phyloP scores from a whole-genome alignment of 2,113 vertebrate genomes.

The Actinemys pallida region DNA sequence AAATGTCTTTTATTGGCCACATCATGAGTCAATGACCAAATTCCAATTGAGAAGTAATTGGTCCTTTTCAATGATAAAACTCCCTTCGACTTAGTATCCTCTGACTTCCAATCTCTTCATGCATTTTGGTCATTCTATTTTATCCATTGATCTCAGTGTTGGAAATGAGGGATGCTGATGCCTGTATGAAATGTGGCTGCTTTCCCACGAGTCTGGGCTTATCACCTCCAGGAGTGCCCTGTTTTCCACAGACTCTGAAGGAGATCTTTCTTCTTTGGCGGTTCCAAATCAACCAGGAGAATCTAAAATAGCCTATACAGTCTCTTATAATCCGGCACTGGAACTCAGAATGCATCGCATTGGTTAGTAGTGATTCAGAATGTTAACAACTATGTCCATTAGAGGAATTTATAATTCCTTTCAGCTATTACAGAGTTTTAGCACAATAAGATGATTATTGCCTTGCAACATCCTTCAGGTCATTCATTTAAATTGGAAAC shows the following conservation, averaged over 20 bases:
- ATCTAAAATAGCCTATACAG: slow-evolving; percentile 7
- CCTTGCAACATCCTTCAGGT: slow-evolving; percentile 58
- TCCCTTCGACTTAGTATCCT: accelerated
- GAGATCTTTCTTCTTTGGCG: not conserved
- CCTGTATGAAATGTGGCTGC: not conserved
- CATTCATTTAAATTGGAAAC: slow-evolving; percentile 70
- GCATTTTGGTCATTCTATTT: not conserved
- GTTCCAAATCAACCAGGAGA: slow-evolving; percentile 14
- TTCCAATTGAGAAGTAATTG: too few relatives aligned
- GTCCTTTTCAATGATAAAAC: not conserved
- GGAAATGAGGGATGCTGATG: not conserved
- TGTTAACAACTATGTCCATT: slow-evolving; percentile 51
- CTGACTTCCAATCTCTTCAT: accelerated
- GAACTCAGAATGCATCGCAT: not conserved
- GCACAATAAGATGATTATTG: slow-evolving; percentile 55
- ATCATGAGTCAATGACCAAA: accelerated
- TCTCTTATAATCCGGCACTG: slow-evolving; percentile 57
- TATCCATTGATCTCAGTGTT: accelerated
- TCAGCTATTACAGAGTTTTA: slow-evolving; percentile 54
- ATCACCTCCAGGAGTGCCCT: not conserved
- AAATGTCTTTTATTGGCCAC: not conserved
- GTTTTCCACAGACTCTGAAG: not conserved
- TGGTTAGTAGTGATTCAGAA: slow-evolving; percentile 12
- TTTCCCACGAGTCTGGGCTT: not conserved
- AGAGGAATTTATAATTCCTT: slow-evolving; percentile 61